Conservation (phyloP, 1,140 invertebrate species). For the Ceratosolen fusciceps region DNA sequence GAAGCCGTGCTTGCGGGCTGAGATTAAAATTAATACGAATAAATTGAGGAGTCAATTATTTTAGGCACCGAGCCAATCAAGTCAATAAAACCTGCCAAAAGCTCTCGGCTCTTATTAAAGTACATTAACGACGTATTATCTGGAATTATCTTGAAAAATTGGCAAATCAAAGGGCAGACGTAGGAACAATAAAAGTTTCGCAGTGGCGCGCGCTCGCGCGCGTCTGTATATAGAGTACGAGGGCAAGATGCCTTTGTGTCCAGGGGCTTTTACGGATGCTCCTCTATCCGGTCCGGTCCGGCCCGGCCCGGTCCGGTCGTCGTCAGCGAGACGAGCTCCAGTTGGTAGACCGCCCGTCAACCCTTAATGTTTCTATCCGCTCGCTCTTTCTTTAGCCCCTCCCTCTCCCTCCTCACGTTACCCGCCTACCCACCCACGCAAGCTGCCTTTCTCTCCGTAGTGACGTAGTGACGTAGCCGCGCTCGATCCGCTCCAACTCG, state of each 20-base stretch:
- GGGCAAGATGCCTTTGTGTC: not conserved
- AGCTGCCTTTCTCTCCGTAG: constrained; percentile 38
- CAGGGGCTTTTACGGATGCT: not conserved
- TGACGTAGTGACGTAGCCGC: not conserved
- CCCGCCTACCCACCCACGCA: not conserved
- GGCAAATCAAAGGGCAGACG: constrained; percentile 5
- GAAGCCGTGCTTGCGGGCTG: too few relatives aligned
- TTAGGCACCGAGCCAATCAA: constrained; percentile 3
- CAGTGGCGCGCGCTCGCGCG: too few relatives aligned
- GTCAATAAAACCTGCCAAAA: constrained; percentile 12
- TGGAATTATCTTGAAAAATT: constrained; percentile 48
- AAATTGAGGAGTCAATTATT: constrained; percentile 7
- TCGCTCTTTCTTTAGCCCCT: constrained; percentile 38
- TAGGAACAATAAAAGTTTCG: constrained; percentile 4
- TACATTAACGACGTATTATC: constrained; percentile 58
- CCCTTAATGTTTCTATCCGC: constrained; percentile 64
- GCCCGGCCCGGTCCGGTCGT: too few relatives aligned
- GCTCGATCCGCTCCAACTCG: constrained; percentile 45
- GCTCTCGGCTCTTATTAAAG: constrained; percentile 20
- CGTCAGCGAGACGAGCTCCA: constrained; percentile 56
- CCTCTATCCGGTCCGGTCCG: too few relatives aligned
- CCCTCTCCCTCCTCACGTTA: constrained; percentile 54
- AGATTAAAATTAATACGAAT: constrained; percentile 19
- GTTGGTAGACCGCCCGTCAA: constrained; percentile 62
- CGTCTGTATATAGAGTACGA: not conserved